phyloP scores from a whole-genome alignment of 2,888 invertebrate species.

The Chouioia cunea region DNA sequence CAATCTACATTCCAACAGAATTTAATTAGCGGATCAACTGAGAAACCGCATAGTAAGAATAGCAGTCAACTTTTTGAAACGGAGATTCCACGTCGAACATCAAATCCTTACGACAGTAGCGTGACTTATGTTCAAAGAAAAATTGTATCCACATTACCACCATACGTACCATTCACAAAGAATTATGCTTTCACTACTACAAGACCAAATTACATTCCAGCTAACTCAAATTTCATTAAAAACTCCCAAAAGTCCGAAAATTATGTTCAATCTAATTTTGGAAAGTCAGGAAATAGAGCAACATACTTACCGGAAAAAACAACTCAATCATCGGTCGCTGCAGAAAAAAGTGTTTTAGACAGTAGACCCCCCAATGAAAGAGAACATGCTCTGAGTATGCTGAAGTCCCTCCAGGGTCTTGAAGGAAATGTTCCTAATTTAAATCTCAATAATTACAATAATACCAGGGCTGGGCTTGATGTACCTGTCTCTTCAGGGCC shows the following conservation, averaged over 20 bases:
- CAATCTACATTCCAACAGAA: slow-evolving; percentile 54
- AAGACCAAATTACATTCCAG: slow-evolving; percentile 55
- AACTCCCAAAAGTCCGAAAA: slow-evolving; percentile 49
- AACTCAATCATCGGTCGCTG: slow-evolving; percentile 49
- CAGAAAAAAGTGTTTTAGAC: slow-evolving; percentile 51
- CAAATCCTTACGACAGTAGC: slow-evolving; percentile 60
- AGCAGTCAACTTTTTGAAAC: slow-evolving; percentile 37
- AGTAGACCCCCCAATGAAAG: slow-evolving; percentile 69
- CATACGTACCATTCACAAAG: slow-evolving; percentile 65
- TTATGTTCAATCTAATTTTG: slow-evolving; percentile 48
- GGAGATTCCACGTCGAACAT: slow-evolving; percentile 52
- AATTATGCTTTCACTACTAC: slow-evolving; percentile 59
- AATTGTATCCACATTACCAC: slow-evolving; percentile 60
- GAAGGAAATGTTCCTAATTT: slow-evolving; percentile 69
- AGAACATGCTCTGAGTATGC: slow-evolving; percentile 79
- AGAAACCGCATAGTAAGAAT: slow-evolving; percentile 53
- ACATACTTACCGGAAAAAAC: slow-evolving; percentile 58
- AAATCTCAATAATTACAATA: slow-evolving; percentile 59
- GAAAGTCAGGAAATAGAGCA: slow-evolving; percentile 50
- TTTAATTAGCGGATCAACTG: slow-evolving; percentile 57
- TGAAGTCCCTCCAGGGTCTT: slow-evolving; percentile 77
- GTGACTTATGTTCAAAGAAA: slow-evolving; percentile 62
- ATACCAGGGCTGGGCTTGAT: slow-evolving; percentile 74
- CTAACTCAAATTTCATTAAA: slow-evolving; percentile 47
- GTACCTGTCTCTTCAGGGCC: slow-evolving; percentile 83